Evolutionary conservation across 2,113 vertebrate species (phyloP).

Genomic region (Ciconia boyciana): DNA sequence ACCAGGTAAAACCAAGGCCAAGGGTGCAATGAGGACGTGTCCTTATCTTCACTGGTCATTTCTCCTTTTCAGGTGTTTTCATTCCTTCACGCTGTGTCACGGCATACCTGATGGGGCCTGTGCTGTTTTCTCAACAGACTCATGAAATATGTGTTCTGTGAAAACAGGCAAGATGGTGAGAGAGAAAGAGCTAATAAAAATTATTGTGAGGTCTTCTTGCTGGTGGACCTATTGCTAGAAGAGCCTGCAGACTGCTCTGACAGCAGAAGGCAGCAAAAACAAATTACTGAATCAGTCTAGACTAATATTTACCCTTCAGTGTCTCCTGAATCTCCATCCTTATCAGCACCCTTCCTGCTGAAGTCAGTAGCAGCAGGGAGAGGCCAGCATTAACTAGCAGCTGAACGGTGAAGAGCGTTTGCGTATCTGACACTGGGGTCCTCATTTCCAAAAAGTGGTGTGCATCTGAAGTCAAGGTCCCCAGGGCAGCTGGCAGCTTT

Average conservation of each 20-base stretch:
- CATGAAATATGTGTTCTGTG: not conserved
- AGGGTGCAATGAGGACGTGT: no score
- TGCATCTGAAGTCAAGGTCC: not conserved
- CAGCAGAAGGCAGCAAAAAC: not conserved
- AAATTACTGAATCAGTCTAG: not conserved
- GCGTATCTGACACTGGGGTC: no score
- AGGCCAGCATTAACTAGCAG: no score
- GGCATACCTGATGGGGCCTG: rapidly evolving
- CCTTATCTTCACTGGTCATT: not conserved
- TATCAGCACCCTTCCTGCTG: not conserved
- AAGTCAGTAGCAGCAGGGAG: not conserved
- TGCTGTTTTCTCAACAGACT: not conserved
- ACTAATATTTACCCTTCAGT: not conserved
- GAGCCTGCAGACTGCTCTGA: not conserved
- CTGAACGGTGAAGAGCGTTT: no score
- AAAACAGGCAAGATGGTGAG: not conserved
- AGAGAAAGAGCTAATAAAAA: not conserved
- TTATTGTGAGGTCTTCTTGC: not conserved
- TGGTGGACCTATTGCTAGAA: not conserved
- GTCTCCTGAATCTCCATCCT: no score
- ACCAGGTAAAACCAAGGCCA: not conserved
- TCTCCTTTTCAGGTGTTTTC: not conserved
- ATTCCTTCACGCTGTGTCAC: not conserved
- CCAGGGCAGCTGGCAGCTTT: not conserved
- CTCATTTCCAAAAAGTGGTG: not conserved